Evolutionary conservation across 1,140 invertebrate genomes (phyloP).

Genomic region (Calycopis cecrops): DNA sequence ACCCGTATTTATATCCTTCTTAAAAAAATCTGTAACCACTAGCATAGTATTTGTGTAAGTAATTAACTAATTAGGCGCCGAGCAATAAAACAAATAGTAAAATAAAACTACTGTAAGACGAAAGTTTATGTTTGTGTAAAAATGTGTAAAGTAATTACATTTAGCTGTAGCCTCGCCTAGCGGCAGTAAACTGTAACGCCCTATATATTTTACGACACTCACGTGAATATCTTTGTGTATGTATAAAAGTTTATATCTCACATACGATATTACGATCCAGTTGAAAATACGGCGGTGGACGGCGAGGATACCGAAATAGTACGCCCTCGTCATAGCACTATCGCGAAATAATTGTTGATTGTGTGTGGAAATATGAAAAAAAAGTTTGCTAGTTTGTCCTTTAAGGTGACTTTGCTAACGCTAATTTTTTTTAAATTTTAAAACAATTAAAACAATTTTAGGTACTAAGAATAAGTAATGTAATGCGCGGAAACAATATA

Average conservation of each 20-base stretch:
- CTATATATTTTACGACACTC: conserved; percentile 56
- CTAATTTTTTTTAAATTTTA: too few species aligned
- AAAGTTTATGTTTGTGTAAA: not conserved
- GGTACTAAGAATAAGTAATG: too few species aligned
- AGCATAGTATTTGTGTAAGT: not conserved
- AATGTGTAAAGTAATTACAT: conserved; percentile 5
- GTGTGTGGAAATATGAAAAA: not conserved
- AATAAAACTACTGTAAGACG: not conserved
- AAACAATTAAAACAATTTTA: too few species aligned
- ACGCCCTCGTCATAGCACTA: not conserved
- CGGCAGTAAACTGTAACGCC: conserved; percentile 40
- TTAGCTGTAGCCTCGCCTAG: not conserved
- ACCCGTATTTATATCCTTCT: too few species aligned
- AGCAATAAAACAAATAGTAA: not conserved
- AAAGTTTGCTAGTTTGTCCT: not conserved
- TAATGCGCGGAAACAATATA: too few species aligned
- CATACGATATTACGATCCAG: conserved; percentile 45
- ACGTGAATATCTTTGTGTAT: conserved; percentile 53
- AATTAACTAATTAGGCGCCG: too few species aligned
- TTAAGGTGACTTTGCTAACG: not conserved
- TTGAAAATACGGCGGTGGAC: conserved; percentile 38
- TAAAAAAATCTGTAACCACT: too few species aligned
- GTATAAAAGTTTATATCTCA: conserved; percentile 44
- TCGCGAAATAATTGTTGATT: not conserved
- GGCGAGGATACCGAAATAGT: not conserved